Base-by-base conservation (phyloP, 2,113 vertebrate genomes). In the Camelus bactrianus region DNA sequence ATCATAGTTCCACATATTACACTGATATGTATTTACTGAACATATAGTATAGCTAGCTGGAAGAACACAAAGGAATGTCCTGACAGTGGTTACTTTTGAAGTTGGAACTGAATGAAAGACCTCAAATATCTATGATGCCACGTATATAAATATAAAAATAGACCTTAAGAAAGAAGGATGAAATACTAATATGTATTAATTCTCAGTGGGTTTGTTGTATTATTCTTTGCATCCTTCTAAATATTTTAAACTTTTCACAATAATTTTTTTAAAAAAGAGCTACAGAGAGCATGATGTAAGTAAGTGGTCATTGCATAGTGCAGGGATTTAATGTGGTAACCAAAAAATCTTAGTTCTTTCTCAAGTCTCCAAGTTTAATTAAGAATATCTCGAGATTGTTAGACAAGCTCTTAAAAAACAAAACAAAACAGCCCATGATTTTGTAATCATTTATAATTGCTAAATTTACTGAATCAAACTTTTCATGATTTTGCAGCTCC, bases 341-440 rank as follows among this genome's bases (percentile, higher is more conserved):
- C 3, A 38, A 64, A 95, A 46, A n/a, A 90, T 75, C 8, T 83
- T 67, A 91, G 6, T 62, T 86, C 50, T 89, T 50, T 80, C 50
- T 91, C 65, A 86, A 75, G 24, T 91, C 64, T 58, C 91, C 11
- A 32, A 76, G 28, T 79, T 87, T 87, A 89, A 88, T 56, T 94
- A 94, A 91, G 58, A 93, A 4, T 75, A 56, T 48, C 52, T 80
- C 8, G 1, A 48, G 9, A 26, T 69, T 77, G 5, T 16, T 79
- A 97, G 42, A 38, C 22, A 90, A 58, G 30, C 8, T 73, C 62
- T 95, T 90, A 69, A 35, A 83, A 94, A 88, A 35, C 30, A 72
- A 93, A 89, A 58, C 35, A 86, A 65, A 3, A 73, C 54, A 86
- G n/a, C 15, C 17, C 17, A 82, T 93, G 50, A 52, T 94, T 97